Evolutionary conservation across 1,140 invertebrate genomes (phyloP).

Genomic region (Carcinoscorpius rotundicauda): DNA sequence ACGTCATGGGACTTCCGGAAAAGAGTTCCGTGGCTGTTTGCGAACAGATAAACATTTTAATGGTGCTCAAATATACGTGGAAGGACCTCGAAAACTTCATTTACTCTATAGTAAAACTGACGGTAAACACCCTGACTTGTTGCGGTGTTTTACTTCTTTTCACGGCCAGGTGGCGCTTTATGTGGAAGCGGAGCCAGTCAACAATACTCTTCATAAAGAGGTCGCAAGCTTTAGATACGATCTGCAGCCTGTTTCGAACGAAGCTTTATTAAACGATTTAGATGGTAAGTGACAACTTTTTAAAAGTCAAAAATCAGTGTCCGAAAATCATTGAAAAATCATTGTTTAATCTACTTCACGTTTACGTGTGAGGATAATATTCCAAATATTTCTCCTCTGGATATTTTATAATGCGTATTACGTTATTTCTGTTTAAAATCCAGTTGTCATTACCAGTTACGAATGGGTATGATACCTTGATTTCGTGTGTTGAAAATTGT

Average conservation of each 20-base stretch:
- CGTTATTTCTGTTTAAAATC: too few relatives aligned
- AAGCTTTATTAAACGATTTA: constrained; percentile 39
- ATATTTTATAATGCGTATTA: too few relatives aligned
- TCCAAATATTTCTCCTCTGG: too few relatives aligned
- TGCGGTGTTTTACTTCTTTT: constrained; percentile 49
- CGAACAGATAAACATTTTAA: constrained; percentile 34
- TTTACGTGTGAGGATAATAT: too few relatives aligned
- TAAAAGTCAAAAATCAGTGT: too few relatives aligned
- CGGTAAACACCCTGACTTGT: constrained; percentile 36
- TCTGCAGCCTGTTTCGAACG: constrained; percentile 42
- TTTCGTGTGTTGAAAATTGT: too few relatives aligned
- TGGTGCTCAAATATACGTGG: constrained; percentile 54
- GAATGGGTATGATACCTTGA: too few relatives aligned
- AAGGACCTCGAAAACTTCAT: constrained; percentile 47
- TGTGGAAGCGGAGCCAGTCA: constrained; percentile 45
- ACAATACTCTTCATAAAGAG: constrained; percentile 36
- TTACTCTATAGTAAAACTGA: constrained; percentile 49
- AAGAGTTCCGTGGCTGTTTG: constrained; percentile 56
- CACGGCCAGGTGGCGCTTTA: constrained; percentile 55
- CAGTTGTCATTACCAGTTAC: too few relatives aligned
- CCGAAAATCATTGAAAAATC: too few relatives aligned
- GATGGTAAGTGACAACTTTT: constrained; percentile 34
- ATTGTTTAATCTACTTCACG: too few relatives aligned
- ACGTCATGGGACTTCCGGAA: constrained; percentile 32
- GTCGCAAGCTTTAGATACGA: constrained; percentile 52